Percentiles rank a stretch among this genome's conserved stretches.
Conservation (phyloP, 2,113 vertebrate genomes). For the Myocastor coypus region DNA sequence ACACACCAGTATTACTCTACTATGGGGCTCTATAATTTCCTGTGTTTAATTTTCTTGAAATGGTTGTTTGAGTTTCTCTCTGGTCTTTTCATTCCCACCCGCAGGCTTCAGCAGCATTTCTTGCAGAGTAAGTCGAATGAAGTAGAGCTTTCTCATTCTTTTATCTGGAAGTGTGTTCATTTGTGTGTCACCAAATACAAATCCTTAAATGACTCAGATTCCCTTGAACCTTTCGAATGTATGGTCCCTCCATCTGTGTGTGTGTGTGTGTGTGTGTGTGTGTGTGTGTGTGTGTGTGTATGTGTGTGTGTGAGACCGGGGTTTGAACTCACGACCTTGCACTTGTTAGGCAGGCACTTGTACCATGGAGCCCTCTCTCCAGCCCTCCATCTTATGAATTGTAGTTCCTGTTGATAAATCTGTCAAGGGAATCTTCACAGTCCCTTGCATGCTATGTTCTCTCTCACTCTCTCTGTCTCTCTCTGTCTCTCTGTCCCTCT, state of each 20-base stretch:
- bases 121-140: background rate
- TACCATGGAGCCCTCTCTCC: no score
- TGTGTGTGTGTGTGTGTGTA: no score
- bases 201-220: background rate
- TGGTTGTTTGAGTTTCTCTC: background rate
- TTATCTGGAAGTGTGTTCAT: background rate
- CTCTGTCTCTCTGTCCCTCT: no score
- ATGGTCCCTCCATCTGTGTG: background rate
- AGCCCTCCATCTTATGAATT: no score
- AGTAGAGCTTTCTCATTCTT: background rate
- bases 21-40: background rate
- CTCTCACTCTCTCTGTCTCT: no score
- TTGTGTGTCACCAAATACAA: background rate
- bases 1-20: background rate
- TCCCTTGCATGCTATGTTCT: no score
- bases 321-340: no score
- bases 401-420: background rate
- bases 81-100: background rate
- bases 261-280: no score
- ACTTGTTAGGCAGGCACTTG: no score
- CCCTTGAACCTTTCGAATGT: background rate
- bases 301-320: no score
- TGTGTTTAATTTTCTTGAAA: background rate
- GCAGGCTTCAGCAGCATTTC: background rate
- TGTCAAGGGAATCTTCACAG: background rate